Conservation (phyloP, 2,888 invertebrate genomes). For the Dryobota labecula region DNA sequence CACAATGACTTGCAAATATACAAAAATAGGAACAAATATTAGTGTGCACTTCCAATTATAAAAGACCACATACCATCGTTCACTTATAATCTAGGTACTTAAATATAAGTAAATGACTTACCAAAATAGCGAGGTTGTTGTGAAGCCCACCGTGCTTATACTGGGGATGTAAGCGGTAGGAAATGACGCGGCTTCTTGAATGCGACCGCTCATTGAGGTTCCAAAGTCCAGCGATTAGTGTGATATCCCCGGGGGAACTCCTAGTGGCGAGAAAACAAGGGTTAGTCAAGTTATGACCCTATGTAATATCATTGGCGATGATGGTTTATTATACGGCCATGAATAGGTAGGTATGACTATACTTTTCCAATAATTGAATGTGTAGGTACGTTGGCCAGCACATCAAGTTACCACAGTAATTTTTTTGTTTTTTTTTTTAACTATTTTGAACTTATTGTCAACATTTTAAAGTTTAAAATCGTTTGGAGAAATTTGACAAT, state of each 20-base stretch:
- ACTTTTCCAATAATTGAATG: slow-evolving; percentile 1
- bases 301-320: not conserved
- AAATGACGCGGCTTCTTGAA: slow-evolving; percentile 75
- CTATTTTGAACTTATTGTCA: too few relatives aligned
- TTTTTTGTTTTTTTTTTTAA: too few relatives aligned
- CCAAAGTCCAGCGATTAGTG: slow-evolving; percentile 80
- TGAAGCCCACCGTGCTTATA: slow-evolving; percentile 76
- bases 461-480: too few relatives aligned
- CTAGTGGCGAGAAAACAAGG: slow-evolving; percentile 58
- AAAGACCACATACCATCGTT: not conserved
- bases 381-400: too few relatives aligned
- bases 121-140: slow-evolving; percentile 82
- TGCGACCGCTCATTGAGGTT: slow-evolving; percentile 75
- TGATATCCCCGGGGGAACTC: slow-evolving; percentile 75
- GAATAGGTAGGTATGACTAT: not conserved
- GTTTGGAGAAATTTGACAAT: too few relatives aligned
- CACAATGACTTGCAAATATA: not conserved
- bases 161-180: slow-evolving; percentile 75
- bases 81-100: not conserved
- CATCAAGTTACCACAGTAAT: too few relatives aligned
- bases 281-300: not conserved
- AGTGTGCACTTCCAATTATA: not conserved
- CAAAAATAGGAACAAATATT: not conserved
- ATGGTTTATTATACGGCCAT: not conserved
- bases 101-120: slow-evolving; percentile 32